phyloP scores from a whole-genome alignment of 2,888 invertebrate genomes.

The Noctua comes region DNA sequence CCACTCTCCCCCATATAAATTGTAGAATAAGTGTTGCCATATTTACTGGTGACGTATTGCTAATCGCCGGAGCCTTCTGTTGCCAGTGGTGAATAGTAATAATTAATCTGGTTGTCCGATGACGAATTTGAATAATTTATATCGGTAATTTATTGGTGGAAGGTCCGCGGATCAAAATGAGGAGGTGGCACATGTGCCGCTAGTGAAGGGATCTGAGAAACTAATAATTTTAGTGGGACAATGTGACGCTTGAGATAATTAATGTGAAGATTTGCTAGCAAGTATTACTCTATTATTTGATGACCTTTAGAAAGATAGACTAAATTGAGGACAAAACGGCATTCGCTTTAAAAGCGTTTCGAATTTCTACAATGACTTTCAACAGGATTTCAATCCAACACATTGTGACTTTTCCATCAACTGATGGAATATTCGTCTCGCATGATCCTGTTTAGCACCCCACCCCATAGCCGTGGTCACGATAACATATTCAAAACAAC shows the following conservation, averaged over 20 bases:
- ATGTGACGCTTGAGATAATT: slow-evolving; percentile 46
- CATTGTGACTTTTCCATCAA: background rate
- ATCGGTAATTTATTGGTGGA: slow-evolving; percentile 82
- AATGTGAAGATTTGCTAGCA: slow-evolving; percentile 26
- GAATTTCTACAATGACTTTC: background rate
- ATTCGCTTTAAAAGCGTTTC: background rate
- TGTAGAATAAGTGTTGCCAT: slow-evolving; percentile 89
- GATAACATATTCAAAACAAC: slow-evolving; percentile 60
- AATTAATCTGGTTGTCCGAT: slow-evolving; percentile 86
- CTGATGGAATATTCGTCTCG: background rate
- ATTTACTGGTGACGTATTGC: slow-evolving; percentile 89
- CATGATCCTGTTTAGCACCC: slow-evolving; percentile 16
- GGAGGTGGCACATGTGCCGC: slow-evolving; percentile 74
- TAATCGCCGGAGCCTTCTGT: slow-evolving; percentile 87
- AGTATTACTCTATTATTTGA: background rate
- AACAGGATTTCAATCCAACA: background rate
- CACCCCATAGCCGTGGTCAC: slow-evolving; percentile 17
- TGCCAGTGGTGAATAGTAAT: slow-evolving; percentile 86
- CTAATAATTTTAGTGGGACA: slow-evolving; percentile 57
- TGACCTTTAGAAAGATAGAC: background rate
- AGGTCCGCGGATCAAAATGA: slow-evolving; percentile 77
- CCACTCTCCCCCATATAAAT: slow-evolving; percentile 87
- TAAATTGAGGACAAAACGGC: background rate
- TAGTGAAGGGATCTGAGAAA: slow-evolving; percentile 57
- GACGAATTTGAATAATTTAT: slow-evolving; percentile 89